A percentile compares a stretch with the other conserved stretches of the same genome.
Evolutionary conservation across 2,797 vertebrate genomes (phyloP).

Genomic region (Telmatherina bonti): DNA sequence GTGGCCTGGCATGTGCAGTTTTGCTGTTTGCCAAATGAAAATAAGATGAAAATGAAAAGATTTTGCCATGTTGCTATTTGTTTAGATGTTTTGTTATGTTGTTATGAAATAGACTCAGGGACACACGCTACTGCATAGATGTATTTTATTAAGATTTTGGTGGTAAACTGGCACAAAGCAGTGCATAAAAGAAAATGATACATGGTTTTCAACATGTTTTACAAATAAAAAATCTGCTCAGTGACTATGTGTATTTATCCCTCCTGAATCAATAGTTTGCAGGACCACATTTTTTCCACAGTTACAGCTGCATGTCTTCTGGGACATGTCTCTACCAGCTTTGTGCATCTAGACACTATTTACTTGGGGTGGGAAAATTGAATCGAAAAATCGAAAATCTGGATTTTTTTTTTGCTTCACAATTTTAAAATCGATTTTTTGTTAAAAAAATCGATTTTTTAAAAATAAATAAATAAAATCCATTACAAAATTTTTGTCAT

Average conservation of each 20-base stretch:
- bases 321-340: background rate
- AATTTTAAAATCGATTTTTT: no score
- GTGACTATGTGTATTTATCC: background rate
- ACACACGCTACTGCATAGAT: no score
- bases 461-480: no score
- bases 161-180: background rate
- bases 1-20: slow-evolving; percentile 6
- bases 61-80: background rate
- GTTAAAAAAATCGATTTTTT: no score
- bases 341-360: background rate
- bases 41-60: background rate
- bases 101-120: background rate
- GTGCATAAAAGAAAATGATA: background rate
- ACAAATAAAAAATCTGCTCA: background rate
- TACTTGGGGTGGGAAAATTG: no score
- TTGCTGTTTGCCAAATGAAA: background rate
- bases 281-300: background rate
- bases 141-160: background rate
- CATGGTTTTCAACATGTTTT: background rate
- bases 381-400: no score
- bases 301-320: background rate
- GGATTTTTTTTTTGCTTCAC: no score
- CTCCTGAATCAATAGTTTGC: background rate
- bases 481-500: no score
- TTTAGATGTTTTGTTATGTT: background rate